Evolutionary conservation across 2,888 invertebrate species (phyloP).

Genomic region (Zootermopsis nevadensis): DNA sequence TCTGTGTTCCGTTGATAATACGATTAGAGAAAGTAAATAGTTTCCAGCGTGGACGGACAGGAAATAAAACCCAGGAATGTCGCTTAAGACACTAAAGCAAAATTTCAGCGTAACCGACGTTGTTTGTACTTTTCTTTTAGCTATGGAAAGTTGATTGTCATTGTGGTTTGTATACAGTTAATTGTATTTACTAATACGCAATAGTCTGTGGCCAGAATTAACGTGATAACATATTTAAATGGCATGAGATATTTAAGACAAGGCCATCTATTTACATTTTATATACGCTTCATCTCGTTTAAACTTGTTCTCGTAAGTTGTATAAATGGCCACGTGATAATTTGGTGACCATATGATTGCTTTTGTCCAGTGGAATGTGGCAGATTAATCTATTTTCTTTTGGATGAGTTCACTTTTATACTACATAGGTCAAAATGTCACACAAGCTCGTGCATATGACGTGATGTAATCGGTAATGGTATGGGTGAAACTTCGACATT

Average conservation of each 20-base stretch:
- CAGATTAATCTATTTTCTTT: not conserved
- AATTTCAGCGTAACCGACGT: too few species aligned
- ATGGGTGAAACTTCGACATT: too few species aligned
- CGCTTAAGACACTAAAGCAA: too few species aligned
- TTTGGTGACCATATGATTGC: not conserved
- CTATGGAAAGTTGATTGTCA: not conserved
- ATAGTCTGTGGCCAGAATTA: not conserved
- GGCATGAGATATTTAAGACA: not conserved
- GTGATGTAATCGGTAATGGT: not conserved
- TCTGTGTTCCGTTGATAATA: too few species aligned
- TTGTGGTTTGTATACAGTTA: not conserved
- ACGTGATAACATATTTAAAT: not conserved
- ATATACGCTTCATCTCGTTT: not conserved
- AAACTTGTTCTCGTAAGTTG: not conserved
- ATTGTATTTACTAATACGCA: not conserved
- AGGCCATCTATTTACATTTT: not conserved
- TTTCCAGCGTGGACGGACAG: too few species aligned
- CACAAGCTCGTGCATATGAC: not conserved
- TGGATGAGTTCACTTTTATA: not conserved
- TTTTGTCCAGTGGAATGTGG: not conserved
- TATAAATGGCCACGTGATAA: not conserved
- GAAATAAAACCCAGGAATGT: too few species aligned
- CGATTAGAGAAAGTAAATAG: too few species aligned
- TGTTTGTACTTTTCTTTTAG: too few species aligned
- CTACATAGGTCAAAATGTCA: not conserved